These are phyloP conservation scores for Sinocyclocheilus anophthalmus DNA, from an alignment of 2,113 vertebrate species.

Conservation along the genomic window DNA sequence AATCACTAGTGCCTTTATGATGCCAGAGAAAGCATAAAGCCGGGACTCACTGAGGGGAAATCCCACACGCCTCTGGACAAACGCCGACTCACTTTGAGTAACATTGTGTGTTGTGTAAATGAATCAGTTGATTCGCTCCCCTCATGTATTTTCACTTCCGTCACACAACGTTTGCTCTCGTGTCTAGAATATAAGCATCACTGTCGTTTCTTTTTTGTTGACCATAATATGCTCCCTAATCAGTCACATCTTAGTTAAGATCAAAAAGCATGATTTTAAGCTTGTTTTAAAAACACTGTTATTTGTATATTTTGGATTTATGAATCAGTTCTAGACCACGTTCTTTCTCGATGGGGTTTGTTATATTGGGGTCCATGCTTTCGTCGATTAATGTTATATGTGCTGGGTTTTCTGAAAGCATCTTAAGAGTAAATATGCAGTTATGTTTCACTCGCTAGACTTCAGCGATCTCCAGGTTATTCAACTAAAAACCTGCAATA, in stretches of 20 bases:
- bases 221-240: not conserved
- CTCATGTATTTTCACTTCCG: not conserved
- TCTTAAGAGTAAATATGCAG: not conserved
- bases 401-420: conserved; percentile 28
- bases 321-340: not conserved
- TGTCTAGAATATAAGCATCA: not conserved
- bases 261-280: not conserved
- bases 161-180: not conserved
- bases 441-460: not conserved
- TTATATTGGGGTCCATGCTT: conserved; percentile 56
- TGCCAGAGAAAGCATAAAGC: conserved; percentile 41
- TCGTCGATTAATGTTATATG: conserved; percentile 55
- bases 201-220: not conserved
- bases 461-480: not conserved
- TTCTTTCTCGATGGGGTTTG: not conserved
- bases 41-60: conserved; percentile 20
- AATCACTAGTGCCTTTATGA: conserved; percentile 71
- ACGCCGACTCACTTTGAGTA: conserved; percentile 3
- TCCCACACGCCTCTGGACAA: not conserved
- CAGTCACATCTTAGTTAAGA: not conserved
- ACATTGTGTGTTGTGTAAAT: not conserved
- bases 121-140: not conserved
- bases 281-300: not conserved
- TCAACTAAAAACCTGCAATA: conserved; percentile 9
- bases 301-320: conserved; percentile 30